Evolutionary conservation across 2,113 vertebrate species (phyloP).

Genomic region (Archilochus colubris): DNA sequence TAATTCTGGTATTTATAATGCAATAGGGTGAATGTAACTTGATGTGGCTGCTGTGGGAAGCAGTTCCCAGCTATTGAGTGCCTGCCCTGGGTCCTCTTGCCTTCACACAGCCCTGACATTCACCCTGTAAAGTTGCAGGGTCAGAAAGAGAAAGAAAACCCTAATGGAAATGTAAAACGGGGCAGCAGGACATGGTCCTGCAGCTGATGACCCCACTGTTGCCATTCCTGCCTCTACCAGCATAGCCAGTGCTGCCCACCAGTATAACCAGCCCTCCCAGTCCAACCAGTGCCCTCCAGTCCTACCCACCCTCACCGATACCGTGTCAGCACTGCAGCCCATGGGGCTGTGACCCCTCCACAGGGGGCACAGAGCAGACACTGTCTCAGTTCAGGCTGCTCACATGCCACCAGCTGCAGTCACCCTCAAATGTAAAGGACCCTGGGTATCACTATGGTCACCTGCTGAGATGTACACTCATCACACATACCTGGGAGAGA

Average conservation of each 20-base stretch:
- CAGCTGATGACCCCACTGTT: neutral
- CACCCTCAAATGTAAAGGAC: neutral
- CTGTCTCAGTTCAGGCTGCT: neutral
- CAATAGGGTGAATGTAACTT: constrained; percentile 27
- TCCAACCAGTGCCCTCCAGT: neutral
- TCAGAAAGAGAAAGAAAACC: neutral
- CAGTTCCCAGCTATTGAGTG: neutral
- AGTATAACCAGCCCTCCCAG: neutral
- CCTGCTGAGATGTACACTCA: neutral
- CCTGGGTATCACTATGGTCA: neutral
- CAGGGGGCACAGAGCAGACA: neutral
- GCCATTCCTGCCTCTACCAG: neutral
- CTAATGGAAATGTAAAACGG: neutral
- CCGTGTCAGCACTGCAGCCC: accelerated
- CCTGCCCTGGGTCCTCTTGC: neutral
- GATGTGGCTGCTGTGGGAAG: neutral
- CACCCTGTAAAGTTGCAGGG: accelerated
- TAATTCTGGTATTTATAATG: constrained; percentile 65
- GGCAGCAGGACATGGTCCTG: neutral
- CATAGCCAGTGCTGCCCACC: neutral
- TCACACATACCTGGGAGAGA: neutral
- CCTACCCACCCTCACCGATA: neutral
- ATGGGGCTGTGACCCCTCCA: neutral
- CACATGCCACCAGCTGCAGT: too few relatives aligned
- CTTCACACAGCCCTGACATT: neutral